phyloP scores from a whole-genome alignment of 2,113 vertebrate genomes.

The Opisthocomus hoazin region DNA sequence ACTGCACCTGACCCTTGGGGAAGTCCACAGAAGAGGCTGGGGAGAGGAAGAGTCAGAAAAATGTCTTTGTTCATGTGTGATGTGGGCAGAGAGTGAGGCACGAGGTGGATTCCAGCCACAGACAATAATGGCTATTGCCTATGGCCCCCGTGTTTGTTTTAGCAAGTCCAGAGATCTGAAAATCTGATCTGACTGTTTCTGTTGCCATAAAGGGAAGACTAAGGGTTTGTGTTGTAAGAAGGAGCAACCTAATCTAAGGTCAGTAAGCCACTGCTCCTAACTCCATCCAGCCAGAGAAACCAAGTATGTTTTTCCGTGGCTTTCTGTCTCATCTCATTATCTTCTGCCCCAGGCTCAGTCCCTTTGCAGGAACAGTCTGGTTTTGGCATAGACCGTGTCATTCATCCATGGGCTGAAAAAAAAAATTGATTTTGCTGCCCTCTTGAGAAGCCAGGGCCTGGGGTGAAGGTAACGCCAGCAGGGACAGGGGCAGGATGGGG shows the following conservation, averaged over 20 bases:
- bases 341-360: neutral
- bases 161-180: neutral
- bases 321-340: neutral
- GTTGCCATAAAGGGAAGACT: neutral
- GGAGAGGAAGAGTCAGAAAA: neutral
- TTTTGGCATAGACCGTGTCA: neutral
- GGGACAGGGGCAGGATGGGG: neutral
- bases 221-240: neutral
- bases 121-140: neutral
- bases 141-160: neutral
- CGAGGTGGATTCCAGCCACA: accelerated
- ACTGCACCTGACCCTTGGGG: neutral
- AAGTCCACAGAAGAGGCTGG: neutral
- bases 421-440: neutral
- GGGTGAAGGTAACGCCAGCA: neutral
- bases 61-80: neutral
- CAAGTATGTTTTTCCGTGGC: neutral
- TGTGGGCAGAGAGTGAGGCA: neutral
- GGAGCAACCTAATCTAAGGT: neutral
- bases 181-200: neutral
- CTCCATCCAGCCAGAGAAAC: neutral
- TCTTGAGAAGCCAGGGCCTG: neutral
- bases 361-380: neutral
- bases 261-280: neutral
- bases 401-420: neutral